phyloP scores from a whole-genome alignment of 2,113 vertebrate genomes.

The Callospermophilus lateralis region DNA sequence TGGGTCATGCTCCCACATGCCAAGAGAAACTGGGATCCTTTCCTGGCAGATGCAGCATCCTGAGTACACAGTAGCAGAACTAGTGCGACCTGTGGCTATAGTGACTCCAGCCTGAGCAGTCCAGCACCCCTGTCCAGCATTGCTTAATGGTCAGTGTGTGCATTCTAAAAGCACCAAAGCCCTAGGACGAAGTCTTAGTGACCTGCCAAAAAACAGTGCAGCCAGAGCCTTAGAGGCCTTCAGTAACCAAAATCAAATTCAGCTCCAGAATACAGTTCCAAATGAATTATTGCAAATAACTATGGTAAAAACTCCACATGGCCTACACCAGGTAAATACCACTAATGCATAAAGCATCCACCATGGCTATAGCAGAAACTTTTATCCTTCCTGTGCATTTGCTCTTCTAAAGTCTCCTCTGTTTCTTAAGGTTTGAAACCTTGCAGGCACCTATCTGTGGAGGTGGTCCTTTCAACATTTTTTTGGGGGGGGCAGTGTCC shows the following conservation, averaged over 20 bases:
- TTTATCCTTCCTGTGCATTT: neutral
- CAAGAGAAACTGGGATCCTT: neutral
- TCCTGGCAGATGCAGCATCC: neutral
- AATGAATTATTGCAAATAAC: neutral
- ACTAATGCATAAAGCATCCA: neutral
- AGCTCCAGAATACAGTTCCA: neutral
- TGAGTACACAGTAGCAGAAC: neutral
- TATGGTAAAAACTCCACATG: neutral
- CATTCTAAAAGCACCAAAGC: neutral
- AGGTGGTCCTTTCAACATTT: neutral
- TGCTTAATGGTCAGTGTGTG: no score
- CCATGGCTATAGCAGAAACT: neutral
- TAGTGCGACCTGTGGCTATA: fast-evolving
- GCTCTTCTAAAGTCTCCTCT: neutral
- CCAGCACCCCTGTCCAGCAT: neutral
- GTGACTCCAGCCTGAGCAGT: neutral
- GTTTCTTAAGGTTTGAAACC: neutral
- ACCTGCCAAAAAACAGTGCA: neutral
- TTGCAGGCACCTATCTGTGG: neutral
- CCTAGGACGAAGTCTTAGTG: neutral
- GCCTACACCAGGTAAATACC: neutral
- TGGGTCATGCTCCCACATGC: neutral
- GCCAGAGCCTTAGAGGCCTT: neutral
- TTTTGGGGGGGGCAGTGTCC: no score
- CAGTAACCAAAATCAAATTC: neutral